Evolutionary conservation across 2,113 vertebrate species (phyloP).

Genomic region (Petromus typicus): DNA sequence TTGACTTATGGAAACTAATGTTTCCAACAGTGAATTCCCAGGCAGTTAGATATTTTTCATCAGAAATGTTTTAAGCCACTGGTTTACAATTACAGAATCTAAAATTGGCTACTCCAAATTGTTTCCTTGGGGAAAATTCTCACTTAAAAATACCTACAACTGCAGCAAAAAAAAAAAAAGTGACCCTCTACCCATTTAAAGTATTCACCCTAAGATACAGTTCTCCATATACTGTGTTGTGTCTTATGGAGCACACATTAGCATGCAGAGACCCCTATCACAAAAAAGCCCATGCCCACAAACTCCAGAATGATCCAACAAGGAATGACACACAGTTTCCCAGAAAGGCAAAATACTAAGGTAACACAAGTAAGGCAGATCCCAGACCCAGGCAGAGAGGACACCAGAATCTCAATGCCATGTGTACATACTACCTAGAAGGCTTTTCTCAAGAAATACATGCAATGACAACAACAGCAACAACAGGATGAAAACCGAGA

Average conservation of each 20-base stretch:
- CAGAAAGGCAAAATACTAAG: neutral
- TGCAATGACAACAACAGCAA: neutral
- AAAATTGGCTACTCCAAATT: slow-evolving; percentile 53
- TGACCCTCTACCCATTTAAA: neutral
- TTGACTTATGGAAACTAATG: slow-evolving; percentile 66
- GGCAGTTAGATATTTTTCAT: slow-evolving; percentile 63
- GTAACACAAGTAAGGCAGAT: neutral
- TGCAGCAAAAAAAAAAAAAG: neutral
- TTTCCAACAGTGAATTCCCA: slow-evolving; percentile 68
- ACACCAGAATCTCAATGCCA: rapidly evolving
- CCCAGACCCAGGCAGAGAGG: neutral
- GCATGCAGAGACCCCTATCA: neutral
- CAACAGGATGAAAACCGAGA: neutral
- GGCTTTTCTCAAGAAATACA: neutral
- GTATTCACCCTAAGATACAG: neutral
- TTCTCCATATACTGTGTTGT: neutral
- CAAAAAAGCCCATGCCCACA: rapidly evolving
- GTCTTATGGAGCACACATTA: neutral
- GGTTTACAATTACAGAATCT: slow-evolving; percentile 79
- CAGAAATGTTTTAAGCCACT: slow-evolving; percentile 72
- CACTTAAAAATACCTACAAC: slow-evolving; percentile 57
- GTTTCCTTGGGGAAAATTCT: slow-evolving; percentile 66
- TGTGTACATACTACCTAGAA: neutral
- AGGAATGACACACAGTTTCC: neutral
- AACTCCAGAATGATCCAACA: neutral